These are phyloP conservation scores for Sula dactylatra DNA, from an alignment of 2,113 vertebrate species.

Conservation along the genomic window DNA sequence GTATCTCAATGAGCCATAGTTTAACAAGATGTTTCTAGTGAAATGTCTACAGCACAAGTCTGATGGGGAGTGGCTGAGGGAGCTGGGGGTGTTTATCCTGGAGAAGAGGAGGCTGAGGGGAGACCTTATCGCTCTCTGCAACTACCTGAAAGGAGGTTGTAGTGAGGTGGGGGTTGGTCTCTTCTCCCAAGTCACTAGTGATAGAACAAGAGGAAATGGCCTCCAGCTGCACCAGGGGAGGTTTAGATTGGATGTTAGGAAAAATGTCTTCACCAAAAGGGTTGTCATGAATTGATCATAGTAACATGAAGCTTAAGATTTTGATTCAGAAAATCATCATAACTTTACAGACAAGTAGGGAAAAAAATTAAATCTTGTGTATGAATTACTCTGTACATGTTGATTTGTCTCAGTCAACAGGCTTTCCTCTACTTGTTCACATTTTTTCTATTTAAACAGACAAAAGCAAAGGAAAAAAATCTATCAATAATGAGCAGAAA, in stretches of 20 bases:
- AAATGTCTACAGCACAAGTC: too few species aligned
- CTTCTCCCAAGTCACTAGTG: too few species aligned
- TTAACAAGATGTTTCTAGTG: not conserved
- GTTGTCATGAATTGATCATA: not conserved
- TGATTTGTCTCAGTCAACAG: not conserved
- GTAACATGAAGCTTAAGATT: not conserved
- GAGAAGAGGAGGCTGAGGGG: too few species aligned
- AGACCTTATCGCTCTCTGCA: too few species aligned
- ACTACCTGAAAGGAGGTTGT: too few species aligned
- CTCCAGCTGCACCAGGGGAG: too few species aligned
- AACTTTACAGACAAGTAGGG: not conserved
- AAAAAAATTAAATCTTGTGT: not conserved
- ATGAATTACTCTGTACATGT: not conserved
- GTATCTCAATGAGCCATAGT: not conserved
- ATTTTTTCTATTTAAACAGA: not conserved
- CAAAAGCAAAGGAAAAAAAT: not conserved
- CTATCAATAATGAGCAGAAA: not conserved
- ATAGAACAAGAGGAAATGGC: too few species aligned
- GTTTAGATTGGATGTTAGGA: too few species aligned
- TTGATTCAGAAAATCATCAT: not conserved
- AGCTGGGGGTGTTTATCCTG: too few species aligned
- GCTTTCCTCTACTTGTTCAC: not conserved
- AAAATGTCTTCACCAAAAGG: too few species aligned
- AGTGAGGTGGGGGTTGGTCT: too few species aligned
- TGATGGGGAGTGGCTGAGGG: too few species aligned